Conservation (phyloP, 2,888 invertebrate genomes). For the Silvanus unidentatus region DNA sequence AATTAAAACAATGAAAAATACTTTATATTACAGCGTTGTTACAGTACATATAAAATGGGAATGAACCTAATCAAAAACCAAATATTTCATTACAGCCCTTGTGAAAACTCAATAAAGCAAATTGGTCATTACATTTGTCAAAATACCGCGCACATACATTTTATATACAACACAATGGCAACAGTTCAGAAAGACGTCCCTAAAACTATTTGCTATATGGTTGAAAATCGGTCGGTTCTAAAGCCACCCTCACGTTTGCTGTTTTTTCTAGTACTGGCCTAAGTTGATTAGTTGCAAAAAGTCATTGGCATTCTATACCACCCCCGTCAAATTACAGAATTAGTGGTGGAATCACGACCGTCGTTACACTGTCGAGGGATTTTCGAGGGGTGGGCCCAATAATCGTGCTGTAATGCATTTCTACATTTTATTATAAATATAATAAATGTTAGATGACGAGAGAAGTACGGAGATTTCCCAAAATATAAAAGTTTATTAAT, state of each 20-base stretch:
- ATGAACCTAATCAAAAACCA: too few relatives aligned
- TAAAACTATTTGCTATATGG: too few relatives aligned
- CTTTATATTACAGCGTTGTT: too few relatives aligned
- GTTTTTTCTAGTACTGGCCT: conserved; percentile 22
- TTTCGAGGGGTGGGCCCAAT: neutral
- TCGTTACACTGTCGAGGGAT: conserved; percentile 12
- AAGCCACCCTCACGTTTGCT: neutral
- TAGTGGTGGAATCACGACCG: conserved; percentile 29
- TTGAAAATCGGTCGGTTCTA: too few relatives aligned
- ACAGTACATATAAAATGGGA: too few relatives aligned
- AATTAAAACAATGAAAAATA: too few relatives aligned
- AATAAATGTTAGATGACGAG: neutral
- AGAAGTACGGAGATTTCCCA: neutral
- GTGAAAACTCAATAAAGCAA: conserved; percentile 22
- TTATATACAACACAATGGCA: too few relatives aligned
- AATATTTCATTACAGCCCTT: neutral
- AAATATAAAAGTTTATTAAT: neutral
- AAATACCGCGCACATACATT: conserved; percentile 11
- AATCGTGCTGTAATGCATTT: neutral
- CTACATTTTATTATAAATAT: neutral
- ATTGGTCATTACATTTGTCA: conserved; percentile 24
- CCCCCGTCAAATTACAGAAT: conserved; percentile 26
- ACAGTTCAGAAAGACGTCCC: too few relatives aligned
- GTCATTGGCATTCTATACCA: conserved; percentile 21
- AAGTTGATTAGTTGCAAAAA: conserved; percentile 27